phyloP scores from a whole-genome alignment of 2,797 vertebrate genomes.

The Acanthopagrus latus region DNA sequence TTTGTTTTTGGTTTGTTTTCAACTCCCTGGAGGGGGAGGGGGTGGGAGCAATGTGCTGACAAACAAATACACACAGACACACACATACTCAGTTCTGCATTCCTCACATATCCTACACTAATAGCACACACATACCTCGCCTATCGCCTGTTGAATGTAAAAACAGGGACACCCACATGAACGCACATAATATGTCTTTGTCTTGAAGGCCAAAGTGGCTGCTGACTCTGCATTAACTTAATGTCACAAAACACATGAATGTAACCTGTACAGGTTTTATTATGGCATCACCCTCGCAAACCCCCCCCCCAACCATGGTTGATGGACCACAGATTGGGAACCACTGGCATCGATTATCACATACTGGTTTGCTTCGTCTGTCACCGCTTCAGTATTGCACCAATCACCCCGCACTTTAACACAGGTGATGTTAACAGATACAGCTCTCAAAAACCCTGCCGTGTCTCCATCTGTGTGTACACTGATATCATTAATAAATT shows the following conservation, averaged over 20 bases:
- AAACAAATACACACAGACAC: conserved; percentile 51
- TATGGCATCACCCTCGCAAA: neutral
- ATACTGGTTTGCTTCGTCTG: conserved; percentile 14
- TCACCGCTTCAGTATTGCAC: neutral
- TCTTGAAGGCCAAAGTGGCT: conserved; percentile 55
- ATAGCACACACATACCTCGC: conserved; percentile 48
- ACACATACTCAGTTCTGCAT: conserved; percentile 58
- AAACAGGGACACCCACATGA: conserved; percentile 39
- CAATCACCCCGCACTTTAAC: neutral
- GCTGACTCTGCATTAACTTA: conserved; percentile 40
- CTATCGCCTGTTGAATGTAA: conserved; percentile 44
- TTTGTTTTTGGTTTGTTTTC: conserved; percentile 66
- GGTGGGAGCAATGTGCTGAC: conserved; percentile 70
- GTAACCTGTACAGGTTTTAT: conserved; percentile 11
- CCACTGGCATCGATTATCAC: neutral
- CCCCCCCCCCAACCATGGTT: neutral
- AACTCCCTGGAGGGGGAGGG: conserved; percentile 48
- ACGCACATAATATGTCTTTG: conserved; percentile 55
- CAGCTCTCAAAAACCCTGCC: conserved; percentile 18
- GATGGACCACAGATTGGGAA: conserved; percentile 10
- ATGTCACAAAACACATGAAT: conserved; percentile 8
- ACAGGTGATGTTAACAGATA: conserved; percentile 20
- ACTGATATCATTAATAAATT: conserved; percentile 44
- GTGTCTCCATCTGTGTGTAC: conserved; percentile 1
- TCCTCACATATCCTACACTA: conserved; percentile 71